phyloP scores from a whole-genome alignment of 1,140 invertebrate genomes.

The Ceratoteleas bidentatus region DNA sequence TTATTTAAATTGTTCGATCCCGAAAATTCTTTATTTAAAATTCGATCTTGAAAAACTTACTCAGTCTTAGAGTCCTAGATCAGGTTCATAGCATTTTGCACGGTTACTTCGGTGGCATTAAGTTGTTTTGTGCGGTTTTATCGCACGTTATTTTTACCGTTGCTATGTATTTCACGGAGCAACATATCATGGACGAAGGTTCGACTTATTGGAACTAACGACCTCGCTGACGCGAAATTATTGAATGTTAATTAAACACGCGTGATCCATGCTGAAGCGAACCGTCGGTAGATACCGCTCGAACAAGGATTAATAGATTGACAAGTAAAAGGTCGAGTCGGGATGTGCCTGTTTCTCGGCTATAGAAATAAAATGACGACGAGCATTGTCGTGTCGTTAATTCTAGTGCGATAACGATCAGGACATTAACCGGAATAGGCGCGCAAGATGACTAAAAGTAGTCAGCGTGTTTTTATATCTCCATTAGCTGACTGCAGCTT shows the following conservation, averaged over 20 bases:
- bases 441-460: slow-evolving; percentile 47
- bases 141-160: neutral
- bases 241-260: slow-evolving; percentile 55
- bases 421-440: slow-evolving; percentile 59
- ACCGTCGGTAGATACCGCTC: slow-evolving; percentile 23
- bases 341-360: slow-evolving; percentile 34
- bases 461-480: slow-evolving; percentile 59
- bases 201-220: slow-evolving; percentile 27
- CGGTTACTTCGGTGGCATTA: neutral
- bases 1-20: no score
- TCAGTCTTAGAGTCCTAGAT: no score
- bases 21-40: no score
- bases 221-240: slow-evolving; percentile 42
- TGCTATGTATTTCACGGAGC: neutral
- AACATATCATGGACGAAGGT: neutral
- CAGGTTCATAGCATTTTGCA: neutral
- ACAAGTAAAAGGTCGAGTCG: slow-evolving; percentile 50
- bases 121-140: no score
- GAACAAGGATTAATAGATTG: slow-evolving; percentile 62
- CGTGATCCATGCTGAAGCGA: slow-evolving; percentile 10
- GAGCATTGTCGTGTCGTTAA: slow-evolving; percentile 57
- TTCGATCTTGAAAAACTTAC: no score
- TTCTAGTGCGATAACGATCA: slow-evolving; percentile 53
- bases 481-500: slow-evolving; percentile 55
- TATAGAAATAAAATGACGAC: slow-evolving; percentile 56